Conservation (phyloP, 2,888 invertebrate species). For the Raillietiella orientalis region DNA sequence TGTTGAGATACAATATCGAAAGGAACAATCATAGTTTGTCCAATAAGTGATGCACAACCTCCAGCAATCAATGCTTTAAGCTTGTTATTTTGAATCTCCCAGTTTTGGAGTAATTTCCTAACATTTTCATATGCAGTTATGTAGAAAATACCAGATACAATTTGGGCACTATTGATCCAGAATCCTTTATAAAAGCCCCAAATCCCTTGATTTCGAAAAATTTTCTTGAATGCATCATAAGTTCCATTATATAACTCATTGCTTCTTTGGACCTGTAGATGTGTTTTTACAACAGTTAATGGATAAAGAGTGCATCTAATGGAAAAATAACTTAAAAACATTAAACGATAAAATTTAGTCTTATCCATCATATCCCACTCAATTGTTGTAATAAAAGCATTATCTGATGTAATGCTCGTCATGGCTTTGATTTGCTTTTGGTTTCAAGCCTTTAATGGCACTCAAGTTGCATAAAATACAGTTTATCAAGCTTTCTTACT, state of each 20-base stretch:
- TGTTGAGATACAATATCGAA: constrained; percentile 91
- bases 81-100: constrained; percentile 19
- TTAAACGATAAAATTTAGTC: constrained; percentile 64
- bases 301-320: constrained; percentile 51
- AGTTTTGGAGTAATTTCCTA: constrained; percentile 35
- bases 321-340: constrained; percentile 55
- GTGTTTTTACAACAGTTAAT: constrained; percentile 68
- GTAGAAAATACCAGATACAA: constrained; percentile 45
- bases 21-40: constrained; percentile 82
- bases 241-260: constrained; percentile 41
- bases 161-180: constrained; percentile 66
- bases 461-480: no score
- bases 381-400: constrained; percentile 26
- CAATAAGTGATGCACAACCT: constrained; percentile 61
- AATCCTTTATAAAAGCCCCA: constrained; percentile 73
- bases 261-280: constrained; percentile 55
- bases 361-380: constrained; percentile 99
- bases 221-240: constrained; percentile 60
- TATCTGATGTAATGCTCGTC: constrained; percentile 3
- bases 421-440: no score
- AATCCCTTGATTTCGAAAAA: constrained; percentile 46
- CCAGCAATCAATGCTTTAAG: constrained; percentile 55
- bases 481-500: no score
- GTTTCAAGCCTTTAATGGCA: no score
- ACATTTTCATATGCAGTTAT: constrained; percentile 79